Evolutionary conservation across 2,113 vertebrate species (phyloP), one percentile per base, ranked within the genome.

Genomic region (Orthonyx spaldingii): DNA sequence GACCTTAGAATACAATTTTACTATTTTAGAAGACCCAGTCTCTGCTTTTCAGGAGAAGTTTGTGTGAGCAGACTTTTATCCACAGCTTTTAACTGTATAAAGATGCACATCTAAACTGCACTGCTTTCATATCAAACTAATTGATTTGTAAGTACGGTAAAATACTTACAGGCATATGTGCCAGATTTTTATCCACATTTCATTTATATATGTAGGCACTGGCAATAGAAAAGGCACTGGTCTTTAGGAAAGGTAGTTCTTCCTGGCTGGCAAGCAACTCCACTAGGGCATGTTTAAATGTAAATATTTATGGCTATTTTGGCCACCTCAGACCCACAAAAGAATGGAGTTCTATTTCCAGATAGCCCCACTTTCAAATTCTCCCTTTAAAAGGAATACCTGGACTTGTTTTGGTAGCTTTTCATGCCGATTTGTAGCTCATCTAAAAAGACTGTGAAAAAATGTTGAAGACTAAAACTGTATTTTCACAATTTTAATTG

Each of bases 251-350:
- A 55, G 28, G 52, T 37, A 20, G 35, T 32, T 49, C 8, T 61
- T 87, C 32, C 71, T 64, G 46, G 5, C 8, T 93, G 60, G 7
- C 33, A 65, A 39, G 27, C 3, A 85, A 66, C 53, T 64, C 28
- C 22, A 18, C 63, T 86, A 93, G 44, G 49, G 50, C 59, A 47
- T 83, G 82, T 94, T 92, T 46, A 80, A 72, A 89, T 95, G 75
- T 85, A 89, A 94, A 94, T 66, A 94, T 82, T 91, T 57, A 63
- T 33, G n/a, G n/a, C 39, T 56, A 21, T 93, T 97, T 84, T 94
- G 87, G 37, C 50, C 37, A 74, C 55, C 55, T 80, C 21, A 89
- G 79, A 77, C 80, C 39, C 50, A 74, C 4, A 71, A 74, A 93
- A 82, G 64, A 82, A 79, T 90, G 53, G 30, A 90, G 56, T 91